phyloP scores from a whole-genome alignment of 2,113 vertebrate genomes.

The Microcebus murinus region DNA sequence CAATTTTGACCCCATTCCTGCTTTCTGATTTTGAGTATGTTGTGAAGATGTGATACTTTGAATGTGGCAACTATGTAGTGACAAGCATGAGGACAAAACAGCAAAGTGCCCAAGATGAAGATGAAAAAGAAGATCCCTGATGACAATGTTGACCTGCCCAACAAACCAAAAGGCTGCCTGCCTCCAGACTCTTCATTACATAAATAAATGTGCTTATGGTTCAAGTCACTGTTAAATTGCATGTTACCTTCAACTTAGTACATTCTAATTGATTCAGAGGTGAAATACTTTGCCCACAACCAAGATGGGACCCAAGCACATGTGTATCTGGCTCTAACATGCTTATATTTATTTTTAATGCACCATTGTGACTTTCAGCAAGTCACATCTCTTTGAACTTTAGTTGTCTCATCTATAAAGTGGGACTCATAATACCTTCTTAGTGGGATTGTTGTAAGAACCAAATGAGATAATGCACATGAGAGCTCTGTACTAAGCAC shows the following conservation, averaged over 20 bases:
- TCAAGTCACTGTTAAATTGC: neutral
- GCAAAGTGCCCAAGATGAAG: neutral
- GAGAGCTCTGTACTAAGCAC: neutral
- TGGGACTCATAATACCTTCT: neutral
- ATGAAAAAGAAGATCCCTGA: neutral
- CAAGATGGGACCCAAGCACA: neutral
- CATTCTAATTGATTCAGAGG: neutral
- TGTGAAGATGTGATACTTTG: neutral
- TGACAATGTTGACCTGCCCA: neutral
- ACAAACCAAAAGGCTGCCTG: neutral
- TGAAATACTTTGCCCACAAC: neutral
- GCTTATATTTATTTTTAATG: neutral
- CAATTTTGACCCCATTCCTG: neutral
- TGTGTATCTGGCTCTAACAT: neutral
- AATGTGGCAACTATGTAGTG: neutral
- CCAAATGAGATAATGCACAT: neutral
- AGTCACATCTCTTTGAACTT: neutral
- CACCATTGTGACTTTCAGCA: neutral
- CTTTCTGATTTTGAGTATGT: neutral
- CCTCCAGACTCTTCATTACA: neutral
- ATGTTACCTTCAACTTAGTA: neutral
- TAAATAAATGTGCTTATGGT: neutral
- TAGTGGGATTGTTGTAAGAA: neutral
- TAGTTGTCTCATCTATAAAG: conserved; percentile 26
- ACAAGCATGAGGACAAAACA: conserved; percentile 1